A percentile compares a stretch with the other conserved stretches of the same genome.
These are phyloP conservation scores for Drosophila stalkeri DNA, from an alignment of 2,888 invertebrate genomes.

Conservation along the genomic window DNA sequence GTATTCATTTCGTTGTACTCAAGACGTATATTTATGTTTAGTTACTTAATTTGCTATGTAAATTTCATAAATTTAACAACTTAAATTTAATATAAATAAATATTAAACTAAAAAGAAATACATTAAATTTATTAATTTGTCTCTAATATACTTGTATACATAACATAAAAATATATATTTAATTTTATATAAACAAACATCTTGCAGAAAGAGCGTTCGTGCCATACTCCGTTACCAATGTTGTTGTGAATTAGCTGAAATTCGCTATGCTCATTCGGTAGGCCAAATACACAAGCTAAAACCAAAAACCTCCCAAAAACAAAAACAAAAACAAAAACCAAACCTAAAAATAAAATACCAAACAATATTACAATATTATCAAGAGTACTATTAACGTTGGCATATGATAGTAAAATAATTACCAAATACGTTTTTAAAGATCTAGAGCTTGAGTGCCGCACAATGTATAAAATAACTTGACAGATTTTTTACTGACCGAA, in stretches of 20 bases:
- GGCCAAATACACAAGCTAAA: conserved; percentile 79
- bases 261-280: conserved; percentile 86
- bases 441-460: conserved; percentile 31
- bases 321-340: conserved; percentile 42
- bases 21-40: conserved; percentile 28
- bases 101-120: conserved; percentile 27
- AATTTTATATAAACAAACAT: conserved; percentile 77
- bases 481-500: conserved; percentile 76
- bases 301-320: conserved; percentile 61
- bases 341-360: conserved; percentile 50
- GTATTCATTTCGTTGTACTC: conserved; percentile 21
- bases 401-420: conserved; percentile 32
- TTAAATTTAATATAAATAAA: conserved; percentile 40
- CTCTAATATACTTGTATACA: conserved; percentile 46
- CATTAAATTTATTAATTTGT: conserved; percentile 31
- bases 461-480: conserved; percentile 40
- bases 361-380: conserved; percentile 33
- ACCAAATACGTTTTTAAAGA: conserved; percentile 31
- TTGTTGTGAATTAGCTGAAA: conserved; percentile 86
- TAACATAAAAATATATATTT: conserved; percentile 66
- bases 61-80: conserved; percentile 33
- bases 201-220: conserved; percentile 86
- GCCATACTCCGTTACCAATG: conserved; percentile 86
- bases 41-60: conserved; percentile 44
- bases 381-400: conserved; percentile 42